These are phyloP conservation scores for Oriolus oriolus DNA, from an alignment of 2,113 vertebrate species.

Conservation along the genomic window DNA sequence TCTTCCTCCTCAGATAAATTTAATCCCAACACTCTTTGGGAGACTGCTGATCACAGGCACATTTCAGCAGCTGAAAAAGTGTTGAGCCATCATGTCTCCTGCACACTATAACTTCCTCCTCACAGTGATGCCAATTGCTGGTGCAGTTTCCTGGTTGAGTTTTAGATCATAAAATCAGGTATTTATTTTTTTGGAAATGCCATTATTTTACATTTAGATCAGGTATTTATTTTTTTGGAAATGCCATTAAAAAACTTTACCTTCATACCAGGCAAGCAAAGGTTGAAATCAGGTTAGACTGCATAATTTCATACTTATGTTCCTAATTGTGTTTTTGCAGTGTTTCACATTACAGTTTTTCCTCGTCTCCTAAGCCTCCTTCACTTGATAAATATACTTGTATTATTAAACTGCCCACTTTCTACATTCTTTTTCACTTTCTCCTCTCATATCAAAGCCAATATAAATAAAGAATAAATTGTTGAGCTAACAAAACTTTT, in stretches of 20 bases:
- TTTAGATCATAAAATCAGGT: not conserved
- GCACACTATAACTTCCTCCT: not conserved
- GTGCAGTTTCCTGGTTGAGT: not conserved
- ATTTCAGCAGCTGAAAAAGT: not conserved
- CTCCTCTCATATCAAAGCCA: conserved; percentile 57
- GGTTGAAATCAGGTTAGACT: conserved; percentile 8
- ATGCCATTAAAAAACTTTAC: not conserved
- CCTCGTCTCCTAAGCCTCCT: not conserved
- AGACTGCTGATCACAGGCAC: not conserved
- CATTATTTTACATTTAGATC: no score
- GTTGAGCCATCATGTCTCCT: not conserved
- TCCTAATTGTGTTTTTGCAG: conserved; percentile 36
- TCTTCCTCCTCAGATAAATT: not conserved
- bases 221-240: not conserved
- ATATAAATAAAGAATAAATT: conserved; percentile 54
- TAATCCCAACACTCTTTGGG: not conserved
- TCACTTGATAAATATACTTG: conserved; percentile 41
- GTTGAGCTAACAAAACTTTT: conserved; percentile 48
- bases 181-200: conserved; percentile 15
- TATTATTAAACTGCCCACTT: conserved; percentile 30
- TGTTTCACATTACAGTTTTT: conserved; percentile 49
- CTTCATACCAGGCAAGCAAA: not conserved
- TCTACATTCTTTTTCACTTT: conserved; percentile 47
- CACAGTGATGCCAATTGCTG: not conserved
- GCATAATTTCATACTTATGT: not conserved